These are phyloP conservation scores for Solenopsis fugax DNA, from an alignment of 1,140 invertebrate species.

Conservation along the genomic window DNA sequence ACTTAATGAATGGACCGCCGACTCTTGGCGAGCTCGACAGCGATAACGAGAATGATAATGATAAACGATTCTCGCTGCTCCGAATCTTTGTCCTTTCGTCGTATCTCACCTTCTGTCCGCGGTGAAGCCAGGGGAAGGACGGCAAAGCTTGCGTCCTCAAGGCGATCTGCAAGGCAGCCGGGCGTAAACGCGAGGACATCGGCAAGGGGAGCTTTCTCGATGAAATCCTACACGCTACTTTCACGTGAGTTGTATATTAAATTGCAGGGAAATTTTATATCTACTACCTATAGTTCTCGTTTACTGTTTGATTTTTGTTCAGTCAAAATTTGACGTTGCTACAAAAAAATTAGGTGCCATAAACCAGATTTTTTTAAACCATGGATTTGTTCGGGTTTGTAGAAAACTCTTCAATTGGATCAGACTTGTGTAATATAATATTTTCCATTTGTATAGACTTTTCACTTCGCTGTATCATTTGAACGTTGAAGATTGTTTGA, in stretches of 20 bases:
- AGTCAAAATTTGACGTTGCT: too few relatives aligned
- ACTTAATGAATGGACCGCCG: constrained; percentile 75
- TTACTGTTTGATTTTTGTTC: too few relatives aligned
- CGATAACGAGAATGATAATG: constrained; percentile 76
- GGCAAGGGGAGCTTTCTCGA: constrained; percentile 86
- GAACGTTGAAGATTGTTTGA: neutral
- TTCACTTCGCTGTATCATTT: neutral
- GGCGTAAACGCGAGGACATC: constrained; percentile 80
- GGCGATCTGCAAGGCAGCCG: constrained; percentile 87
- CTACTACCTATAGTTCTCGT: too few relatives aligned
- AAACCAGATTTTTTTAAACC: too few relatives aligned
- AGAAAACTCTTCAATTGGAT: too few relatives aligned
- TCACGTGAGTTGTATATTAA: constrained; percentile 86
- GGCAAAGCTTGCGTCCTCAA: constrained; percentile 88
- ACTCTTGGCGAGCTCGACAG: constrained; percentile 63
- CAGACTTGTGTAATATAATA: too few relatives aligned
- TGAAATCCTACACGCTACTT: constrained; percentile 88
- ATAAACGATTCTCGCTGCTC: constrained; percentile 64
- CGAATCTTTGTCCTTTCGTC: neutral
- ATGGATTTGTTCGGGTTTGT: too few relatives aligned
- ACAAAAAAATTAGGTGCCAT: too few relatives aligned
- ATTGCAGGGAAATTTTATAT: neutral
- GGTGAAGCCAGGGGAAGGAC: constrained; percentile 86
- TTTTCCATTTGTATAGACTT: too few relatives aligned
- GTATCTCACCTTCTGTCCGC: constrained; percentile 10